phyloP scores from a whole-genome alignment of 1,140 invertebrate genomes.

The Drosophila rhopaloa region DNA sequence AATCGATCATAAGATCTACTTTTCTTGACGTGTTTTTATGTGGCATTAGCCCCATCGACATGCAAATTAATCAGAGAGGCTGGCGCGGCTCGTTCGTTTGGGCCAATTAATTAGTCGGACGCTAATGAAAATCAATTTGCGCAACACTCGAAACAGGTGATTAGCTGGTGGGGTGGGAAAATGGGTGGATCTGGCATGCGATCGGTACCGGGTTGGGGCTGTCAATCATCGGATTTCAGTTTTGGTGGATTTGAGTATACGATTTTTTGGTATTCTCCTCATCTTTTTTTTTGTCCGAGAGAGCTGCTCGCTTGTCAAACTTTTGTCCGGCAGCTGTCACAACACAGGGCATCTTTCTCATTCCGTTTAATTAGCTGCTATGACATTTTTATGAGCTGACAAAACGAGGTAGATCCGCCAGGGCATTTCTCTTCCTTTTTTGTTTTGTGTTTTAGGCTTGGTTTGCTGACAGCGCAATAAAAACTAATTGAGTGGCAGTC shows the following conservation, averaged over 20 bases:
- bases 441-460: constrained; percentile 22
- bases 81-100: constrained; percentile 37
- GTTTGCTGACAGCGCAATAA: constrained; percentile 76
- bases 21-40: constrained; percentile 1
- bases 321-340: constrained; percentile 38
- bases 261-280: neutral
- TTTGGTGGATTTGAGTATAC: neutral
- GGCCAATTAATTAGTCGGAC: constrained; percentile 58
- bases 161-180: constrained; percentile 33
- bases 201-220: constrained; percentile 18
- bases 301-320: constrained; percentile 31
- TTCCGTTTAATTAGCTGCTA: constrained; percentile 64
- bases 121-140: constrained; percentile 65
- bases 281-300: neutral
- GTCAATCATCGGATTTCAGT: constrained; percentile 36
- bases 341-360: constrained; percentile 36
- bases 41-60: constrained; percentile 44
- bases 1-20: constrained; percentile 2
- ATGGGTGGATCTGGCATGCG: constrained; percentile 8
- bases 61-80: constrained; percentile 55
- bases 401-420: constrained; percentile 57
- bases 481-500: constrained; percentile 78
- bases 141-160: constrained; percentile 54
- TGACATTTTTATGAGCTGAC: constrained; percentile 77
- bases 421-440: neutral